Conservation (phyloP, 2,113 vertebrate species). For the Emberiza fucata region DNA sequence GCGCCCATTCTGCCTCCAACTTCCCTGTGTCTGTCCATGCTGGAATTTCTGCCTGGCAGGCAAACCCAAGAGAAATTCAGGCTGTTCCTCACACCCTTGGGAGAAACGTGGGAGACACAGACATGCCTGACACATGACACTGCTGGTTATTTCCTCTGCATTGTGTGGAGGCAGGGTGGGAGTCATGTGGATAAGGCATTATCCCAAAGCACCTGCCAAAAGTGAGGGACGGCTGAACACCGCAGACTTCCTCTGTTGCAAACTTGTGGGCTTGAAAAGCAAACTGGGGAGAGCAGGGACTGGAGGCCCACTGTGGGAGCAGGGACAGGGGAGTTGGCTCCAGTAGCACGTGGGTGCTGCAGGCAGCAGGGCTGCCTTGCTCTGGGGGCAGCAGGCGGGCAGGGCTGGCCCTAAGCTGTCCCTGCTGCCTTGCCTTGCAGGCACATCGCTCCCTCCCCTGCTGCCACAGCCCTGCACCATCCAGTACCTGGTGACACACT, state of each 20-base stretch:
- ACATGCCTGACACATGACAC: not conserved
- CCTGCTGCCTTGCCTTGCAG: not conserved
- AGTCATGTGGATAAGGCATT: not conserved
- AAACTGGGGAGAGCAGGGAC: not conserved
- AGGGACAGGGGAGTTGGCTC: not conserved
- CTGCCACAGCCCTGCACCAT: constrained; percentile 85
- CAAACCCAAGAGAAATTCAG: not conserved
- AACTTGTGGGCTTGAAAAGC: not conserved
- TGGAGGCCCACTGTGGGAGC: not conserved
- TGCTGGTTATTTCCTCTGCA: not conserved
- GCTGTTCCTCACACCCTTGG: not conserved
- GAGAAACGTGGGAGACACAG: not conserved
- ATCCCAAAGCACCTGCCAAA: not conserved
- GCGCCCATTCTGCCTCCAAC: fast-evolving
- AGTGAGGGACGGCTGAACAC: not conserved
- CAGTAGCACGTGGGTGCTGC: fast-evolving
- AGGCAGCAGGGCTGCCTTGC: not conserved
- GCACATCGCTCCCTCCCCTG: constrained; percentile 57
- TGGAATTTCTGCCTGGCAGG: not conserved
- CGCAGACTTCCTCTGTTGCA: not conserved
- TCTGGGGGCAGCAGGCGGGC: not conserved
- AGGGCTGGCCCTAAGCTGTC: not conserved
- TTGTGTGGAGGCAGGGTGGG: not conserved
- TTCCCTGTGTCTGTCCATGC: not conserved
- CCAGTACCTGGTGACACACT: constrained; percentile 76